phyloP scores from a whole-genome alignment of 1,140 invertebrate genomes.

The Paramacrobiotus metropolitanus region DNA sequence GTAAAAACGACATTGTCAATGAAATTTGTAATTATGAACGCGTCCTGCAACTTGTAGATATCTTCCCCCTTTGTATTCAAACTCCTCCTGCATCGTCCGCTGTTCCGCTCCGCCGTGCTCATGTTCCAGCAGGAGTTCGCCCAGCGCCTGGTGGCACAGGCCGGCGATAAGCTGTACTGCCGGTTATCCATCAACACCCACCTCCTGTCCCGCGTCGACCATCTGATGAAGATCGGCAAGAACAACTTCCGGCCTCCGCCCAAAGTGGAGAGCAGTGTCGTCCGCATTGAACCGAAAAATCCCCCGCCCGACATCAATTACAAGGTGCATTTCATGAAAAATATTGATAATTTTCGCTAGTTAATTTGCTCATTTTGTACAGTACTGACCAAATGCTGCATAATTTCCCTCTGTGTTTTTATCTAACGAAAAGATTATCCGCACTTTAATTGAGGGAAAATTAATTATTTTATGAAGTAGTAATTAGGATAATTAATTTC shows the following conservation, averaged over 20 bases:
- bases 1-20: no score
- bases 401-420: no score
- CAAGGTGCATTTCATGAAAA: slow-evolving; percentile 26
- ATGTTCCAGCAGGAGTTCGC: slow-evolving; percentile 99
- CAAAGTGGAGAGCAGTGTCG: slow-evolving; percentile 95
- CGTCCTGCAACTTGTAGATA: slow-evolving; percentile 37
- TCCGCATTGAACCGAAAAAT: slow-evolving; percentile 83
- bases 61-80: slow-evolving; percentile 96
- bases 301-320: slow-evolving; percentile 89
- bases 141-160: slow-evolving; percentile 78
- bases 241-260: slow-evolving; percentile 96
- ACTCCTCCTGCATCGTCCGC: slow-evolving; percentile 58
- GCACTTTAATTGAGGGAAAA: no score
- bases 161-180: slow-evolving; percentile 92
- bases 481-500: no score
- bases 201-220: slow-evolving; percentile 72
- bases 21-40: no score
- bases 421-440: no score
- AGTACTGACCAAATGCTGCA: no score
- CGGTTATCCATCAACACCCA: slow-evolving; percentile 87
- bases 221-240: slow-evolving; percentile 90
- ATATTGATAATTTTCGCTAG: not conserved
- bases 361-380: not conserved
- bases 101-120: slow-evolving; percentile 73
- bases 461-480: no score